Percentiles rank a stretch among this genome's conserved stretches.
phyloP scores from a whole-genome alignment of 2,797 vertebrate species.

The Enteromius mattozi region DNA sequence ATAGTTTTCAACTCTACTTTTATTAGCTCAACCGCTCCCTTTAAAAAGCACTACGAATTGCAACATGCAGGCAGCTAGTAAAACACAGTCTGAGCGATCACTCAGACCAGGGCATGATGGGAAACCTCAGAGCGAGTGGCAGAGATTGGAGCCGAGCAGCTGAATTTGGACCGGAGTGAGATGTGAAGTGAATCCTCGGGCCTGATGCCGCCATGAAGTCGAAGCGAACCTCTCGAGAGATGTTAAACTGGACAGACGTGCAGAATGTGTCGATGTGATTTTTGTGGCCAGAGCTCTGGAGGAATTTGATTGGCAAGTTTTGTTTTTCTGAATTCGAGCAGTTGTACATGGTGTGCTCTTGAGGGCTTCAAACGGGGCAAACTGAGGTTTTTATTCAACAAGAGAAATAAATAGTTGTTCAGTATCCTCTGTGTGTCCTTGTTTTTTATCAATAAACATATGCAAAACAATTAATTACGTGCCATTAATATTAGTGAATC shows the following conservation, averaged over 20 bases:
- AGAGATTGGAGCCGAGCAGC: slow-evolving; percentile 61
- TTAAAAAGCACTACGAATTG: slow-evolving; percentile 74
- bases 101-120: slow-evolving; percentile 76
- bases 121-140: slow-evolving; percentile 68
- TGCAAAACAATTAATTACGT: background rate
- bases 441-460: background rate
- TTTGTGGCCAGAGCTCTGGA: slow-evolving; percentile 71
- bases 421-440: slow-evolving; percentile 58
- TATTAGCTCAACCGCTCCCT: slow-evolving; percentile 65
- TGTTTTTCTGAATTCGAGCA: slow-evolving; percentile 70
- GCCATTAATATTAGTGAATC: background rate
- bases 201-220: slow-evolving; percentile 6
- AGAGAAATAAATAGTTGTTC: slow-evolving; percentile 80
- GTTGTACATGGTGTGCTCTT: slow-evolving; percentile 70
- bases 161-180: slow-evolving; percentile 6
- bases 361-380: slow-evolving; percentile 65
- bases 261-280: slow-evolving; percentile 60
- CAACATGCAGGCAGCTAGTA: slow-evolving; percentile 72
- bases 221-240: slow-evolving; percentile 66
- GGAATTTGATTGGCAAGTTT: slow-evolving; percentile 68
- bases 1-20: slow-evolving; percentile 11
- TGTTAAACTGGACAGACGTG: slow-evolving; percentile 71
- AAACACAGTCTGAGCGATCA: slow-evolving; percentile 65
- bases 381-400: slow-evolving; percentile 81
- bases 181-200: background rate